Conservation (phyloP, 2,888 invertebrate genomes). For the Cerceris ruficornis region DNA sequence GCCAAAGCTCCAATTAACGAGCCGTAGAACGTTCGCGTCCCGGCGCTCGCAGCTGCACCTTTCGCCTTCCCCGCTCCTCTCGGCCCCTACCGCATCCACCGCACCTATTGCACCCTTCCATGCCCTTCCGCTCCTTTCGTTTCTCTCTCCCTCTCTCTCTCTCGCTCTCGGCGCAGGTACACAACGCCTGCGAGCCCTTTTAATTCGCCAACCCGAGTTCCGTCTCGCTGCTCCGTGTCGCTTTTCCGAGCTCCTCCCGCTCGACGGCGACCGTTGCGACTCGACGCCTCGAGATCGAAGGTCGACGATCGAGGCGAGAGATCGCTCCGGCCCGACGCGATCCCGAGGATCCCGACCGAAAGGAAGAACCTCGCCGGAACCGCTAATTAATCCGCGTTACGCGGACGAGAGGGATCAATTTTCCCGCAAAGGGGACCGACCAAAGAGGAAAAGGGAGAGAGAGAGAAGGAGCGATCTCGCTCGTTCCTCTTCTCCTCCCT, state of each 20-base stretch:
- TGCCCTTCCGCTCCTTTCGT: no score
- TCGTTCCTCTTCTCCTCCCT: not conserved
- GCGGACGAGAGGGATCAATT: conserved; percentile 51
- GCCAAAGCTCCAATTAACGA: conserved; percentile 67
- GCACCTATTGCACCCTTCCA: no score
- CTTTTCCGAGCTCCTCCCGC: not conserved
- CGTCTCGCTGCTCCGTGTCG: not conserved
- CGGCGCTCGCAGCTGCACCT: conserved; percentile 5
- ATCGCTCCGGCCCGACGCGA: no score
- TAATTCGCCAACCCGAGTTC: not conserved
- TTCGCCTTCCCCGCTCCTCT: not conserved
- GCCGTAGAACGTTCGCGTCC: not conserved
- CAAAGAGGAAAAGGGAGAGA: not conserved
- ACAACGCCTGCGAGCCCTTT: not conserved
- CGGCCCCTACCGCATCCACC: no score
- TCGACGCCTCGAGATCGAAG: not conserved
- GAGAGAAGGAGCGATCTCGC: not conserved
- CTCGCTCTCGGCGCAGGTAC: not conserved
- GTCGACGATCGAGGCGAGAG: not conserved
- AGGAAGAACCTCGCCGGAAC: not conserved
- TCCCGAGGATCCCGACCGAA: not conserved
- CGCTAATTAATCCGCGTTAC: conserved; percentile 48
- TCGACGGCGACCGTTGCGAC: not conserved
- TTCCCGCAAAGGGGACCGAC: conserved; percentile 13
- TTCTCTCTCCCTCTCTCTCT: no score